These are phyloP conservation scores for Turritopsis rubra DNA, from an alignment of 30 jellyfish, hydroid and myxozoan genomes.

Conservation along the genomic window DNA sequence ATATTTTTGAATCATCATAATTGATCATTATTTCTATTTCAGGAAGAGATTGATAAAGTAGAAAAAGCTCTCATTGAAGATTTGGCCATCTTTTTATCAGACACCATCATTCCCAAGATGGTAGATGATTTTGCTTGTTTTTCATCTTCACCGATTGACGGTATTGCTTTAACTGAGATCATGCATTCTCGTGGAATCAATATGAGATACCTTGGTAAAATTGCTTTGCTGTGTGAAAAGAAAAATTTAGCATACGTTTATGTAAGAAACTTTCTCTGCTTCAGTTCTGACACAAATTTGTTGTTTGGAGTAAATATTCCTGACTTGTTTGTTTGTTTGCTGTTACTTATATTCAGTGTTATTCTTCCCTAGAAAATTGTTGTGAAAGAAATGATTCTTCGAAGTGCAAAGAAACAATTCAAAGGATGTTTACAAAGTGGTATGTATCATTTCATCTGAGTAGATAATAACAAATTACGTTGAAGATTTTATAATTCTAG, in stretches of 20 bases:
- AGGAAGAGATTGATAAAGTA: constrained; percentile 60
- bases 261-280: constrained; percentile 39
- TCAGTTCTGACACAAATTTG: not conserved
- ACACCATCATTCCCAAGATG: constrained; percentile 76
- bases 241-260: constrained; percentile 52
- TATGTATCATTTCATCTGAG: no score
- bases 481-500: no score
- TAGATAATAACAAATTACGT: no score
- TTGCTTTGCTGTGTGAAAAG: constrained; percentile 63
- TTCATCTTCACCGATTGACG: constrained; percentile 82
- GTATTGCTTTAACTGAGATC: constrained; percentile 79
- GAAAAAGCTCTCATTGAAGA: constrained; percentile 70
- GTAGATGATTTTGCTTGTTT: constrained; percentile 76
- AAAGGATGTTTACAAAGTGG: constrained; percentile 91
- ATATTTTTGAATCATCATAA: no score
- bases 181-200: constrained; percentile 94
- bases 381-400: constrained; percentile 79
- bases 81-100: constrained; percentile 62
- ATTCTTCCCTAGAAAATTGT: constrained; percentile 49
- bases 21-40: constrained; percentile 20
- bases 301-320: not conserved
- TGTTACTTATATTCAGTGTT: not conserved
- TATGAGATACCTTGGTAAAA: constrained; percentile 90
- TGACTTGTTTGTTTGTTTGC: not conserved
- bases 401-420: constrained; percentile 78